Conservation (phyloP, 1,140 invertebrate species). For the Drosophila asahinai region DNA sequence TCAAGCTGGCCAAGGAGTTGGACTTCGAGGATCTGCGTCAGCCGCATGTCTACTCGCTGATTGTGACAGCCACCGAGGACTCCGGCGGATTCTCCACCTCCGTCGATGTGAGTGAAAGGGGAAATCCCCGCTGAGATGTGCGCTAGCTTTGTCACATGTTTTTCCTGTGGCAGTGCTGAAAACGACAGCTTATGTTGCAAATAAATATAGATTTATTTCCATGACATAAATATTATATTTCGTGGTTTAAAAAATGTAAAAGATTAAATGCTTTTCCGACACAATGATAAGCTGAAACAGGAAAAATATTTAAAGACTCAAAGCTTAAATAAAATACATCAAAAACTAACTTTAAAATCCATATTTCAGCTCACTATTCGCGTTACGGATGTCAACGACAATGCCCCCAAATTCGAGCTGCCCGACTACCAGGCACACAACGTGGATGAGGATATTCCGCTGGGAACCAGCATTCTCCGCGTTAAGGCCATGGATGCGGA, state of each 20-base stretch:
- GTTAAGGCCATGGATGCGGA: conserved; percentile 97
- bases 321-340: background rate
- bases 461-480: conserved; percentile 95
- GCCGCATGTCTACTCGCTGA: conserved; percentile 95
- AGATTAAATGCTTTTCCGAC: too few relatives aligned
- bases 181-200: background rate
- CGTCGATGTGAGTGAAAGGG: conserved; percentile 91
- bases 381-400: conserved; percentile 97
- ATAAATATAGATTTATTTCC: background rate
- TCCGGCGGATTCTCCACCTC: conserved; percentile 97
- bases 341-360: background rate
- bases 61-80: conserved; percentile 97
- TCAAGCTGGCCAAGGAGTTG: conserved; percentile 96
- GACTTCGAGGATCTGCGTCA: conserved; percentile 97
- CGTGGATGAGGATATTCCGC: conserved; percentile 96
- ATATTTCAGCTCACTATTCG: conserved; percentile 91
- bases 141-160: background rate
- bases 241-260: too few relatives aligned
- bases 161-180: background rate
- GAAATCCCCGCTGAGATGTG: conserved; percentile 12
- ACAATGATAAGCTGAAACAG: background rate
- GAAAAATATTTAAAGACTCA: background rate
- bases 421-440: conserved; percentile 98
- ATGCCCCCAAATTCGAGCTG: conserved; percentile 96
- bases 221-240: background rate